Base-by-base conservation (phyloP, 1,140 invertebrate species). In the Drosophila tani region DNA sequence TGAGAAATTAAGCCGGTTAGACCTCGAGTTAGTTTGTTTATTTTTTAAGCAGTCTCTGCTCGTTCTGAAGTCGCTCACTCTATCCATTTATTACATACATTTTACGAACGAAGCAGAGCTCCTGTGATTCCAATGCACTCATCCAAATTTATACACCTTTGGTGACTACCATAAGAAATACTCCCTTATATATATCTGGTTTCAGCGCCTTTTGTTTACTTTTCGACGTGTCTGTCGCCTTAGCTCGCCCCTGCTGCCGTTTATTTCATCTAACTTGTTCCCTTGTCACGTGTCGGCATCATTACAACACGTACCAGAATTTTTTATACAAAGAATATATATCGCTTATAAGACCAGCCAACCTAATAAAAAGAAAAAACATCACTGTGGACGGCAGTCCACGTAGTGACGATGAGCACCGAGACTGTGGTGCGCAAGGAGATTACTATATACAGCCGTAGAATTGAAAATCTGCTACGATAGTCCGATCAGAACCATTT, bases 91-190 rank as follows among this genome's bases (percentile, higher is more conserved):
- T n/a, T n/a, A 24, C 24, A 24, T 24, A 24, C 24, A 24, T 24
- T 2, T 24, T 50, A 24, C 47, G 43, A 58, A 32, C 47, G 57
- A 21, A 40, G 51, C 43, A 24, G 32, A 40, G 38, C 38, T 59
- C 29, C 27, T 29, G 35, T 65, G 58, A 62, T 53, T 35, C 35
- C 55, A 76, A 73, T 83, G 74, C 70, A 67, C 76, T 75, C 84
- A 88, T 88, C 84, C 84, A 88, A 88, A 88, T 88, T 84, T 88
- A 88, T 88, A 88, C 84, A 90, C 84, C 81, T 78, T 87, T 75
- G 69, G 63, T 63, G 60, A 58, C 55, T 71, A 81, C 84, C 64
- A 88, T 88, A 80, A 88, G 88, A n/a, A 88, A 88, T 88, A 88
- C 84, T 78, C 77, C 60, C 73, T 66, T 79, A 88, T 84, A 88